phyloP scores from a whole-genome alignment of 2,888 invertebrate species.

The Amiota minor region DNA sequence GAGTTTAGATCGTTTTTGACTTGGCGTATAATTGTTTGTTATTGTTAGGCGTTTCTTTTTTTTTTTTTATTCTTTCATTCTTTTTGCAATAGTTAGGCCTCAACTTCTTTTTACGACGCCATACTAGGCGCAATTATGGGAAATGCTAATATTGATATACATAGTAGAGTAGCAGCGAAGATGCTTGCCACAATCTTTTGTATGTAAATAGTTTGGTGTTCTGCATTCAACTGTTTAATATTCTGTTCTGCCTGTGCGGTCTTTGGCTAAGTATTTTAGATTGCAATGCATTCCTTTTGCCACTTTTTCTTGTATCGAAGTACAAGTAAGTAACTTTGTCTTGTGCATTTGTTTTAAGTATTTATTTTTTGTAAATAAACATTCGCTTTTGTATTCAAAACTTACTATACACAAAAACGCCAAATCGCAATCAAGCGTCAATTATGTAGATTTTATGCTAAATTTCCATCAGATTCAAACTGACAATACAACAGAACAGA shows the following conservation, averaged over 20 bases:
- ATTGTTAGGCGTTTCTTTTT: conserved; percentile 11
- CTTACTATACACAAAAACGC: conserved; percentile 36
- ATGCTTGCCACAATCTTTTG: background rate
- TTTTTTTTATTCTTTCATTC: conserved; percentile 23
- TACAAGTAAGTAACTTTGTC: background rate
- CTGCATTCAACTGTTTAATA: no score
- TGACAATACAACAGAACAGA: background rate
- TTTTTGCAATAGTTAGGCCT: conserved; percentile 35
- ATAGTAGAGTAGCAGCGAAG: conserved; percentile 2
- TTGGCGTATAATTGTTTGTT: conserved; percentile 24
- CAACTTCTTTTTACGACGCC: background rate
- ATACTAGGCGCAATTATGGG: conserved; percentile 16
- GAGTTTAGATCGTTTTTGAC: conserved; percentile 3
- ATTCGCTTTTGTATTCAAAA: conserved; percentile 12
- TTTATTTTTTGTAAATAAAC: background rate
- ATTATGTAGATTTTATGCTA: conserved; percentile 61
- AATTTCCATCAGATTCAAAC: conserved; percentile 31
- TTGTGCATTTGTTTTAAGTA: conserved; percentile 11
- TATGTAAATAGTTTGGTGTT: background rate
- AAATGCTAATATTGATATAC: conserved; percentile 47
- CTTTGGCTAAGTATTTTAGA: background rate
- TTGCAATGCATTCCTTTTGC: conserved; percentile 8
- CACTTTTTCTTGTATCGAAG: background rate
- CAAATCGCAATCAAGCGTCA: conserved; percentile 55
- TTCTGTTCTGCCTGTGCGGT: background rate